phyloP scores from a whole-genome alignment of 1,140 invertebrate species.

The Ganaspis sp. region DNA sequence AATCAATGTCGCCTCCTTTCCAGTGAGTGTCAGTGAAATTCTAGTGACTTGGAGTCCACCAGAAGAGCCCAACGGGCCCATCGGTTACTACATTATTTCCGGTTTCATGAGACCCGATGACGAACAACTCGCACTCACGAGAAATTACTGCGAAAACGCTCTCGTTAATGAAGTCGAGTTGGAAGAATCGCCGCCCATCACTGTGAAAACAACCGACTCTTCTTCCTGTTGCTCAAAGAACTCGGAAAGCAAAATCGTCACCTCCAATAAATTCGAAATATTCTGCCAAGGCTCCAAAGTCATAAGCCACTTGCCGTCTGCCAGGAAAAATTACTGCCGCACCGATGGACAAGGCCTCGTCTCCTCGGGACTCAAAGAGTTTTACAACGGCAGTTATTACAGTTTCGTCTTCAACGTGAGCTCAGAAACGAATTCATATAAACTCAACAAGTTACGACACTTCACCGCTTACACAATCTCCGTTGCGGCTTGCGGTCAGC shows the following conservation, averaged over 20 bases:
- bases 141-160: constrained; percentile 78
- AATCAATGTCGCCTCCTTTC: constrained; percentile 69
- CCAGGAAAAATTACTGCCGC: constrained; percentile 58
- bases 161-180: constrained; percentile 44
- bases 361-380: constrained; percentile 39
- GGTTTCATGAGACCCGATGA: constrained; percentile 71
- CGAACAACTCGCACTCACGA: constrained; percentile 68
- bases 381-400: constrained; percentile 43
- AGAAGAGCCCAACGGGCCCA: constrained; percentile 79
- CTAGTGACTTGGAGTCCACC: constrained; percentile 81
- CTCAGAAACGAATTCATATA: constrained; percentile 52
- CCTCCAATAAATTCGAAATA: constrained; percentile 59
- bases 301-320: constrained; percentile 50
- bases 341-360: constrained; percentile 50
- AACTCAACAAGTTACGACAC: constrained; percentile 70
- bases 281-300: constrained; percentile 60
- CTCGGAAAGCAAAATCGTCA: not conserved
- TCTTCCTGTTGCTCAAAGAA: constrained; percentile 59
- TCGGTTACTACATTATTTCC: constrained; percentile 80
- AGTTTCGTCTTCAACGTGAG: constrained; percentile 59
- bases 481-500: constrained; percentile 75
- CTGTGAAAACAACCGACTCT: constrained; percentile 45
- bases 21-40: constrained; percentile 73
- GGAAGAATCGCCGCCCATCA: constrained; percentile 38
- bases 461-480: constrained; percentile 75